Evolutionary conservation across 2,888 invertebrate genomes (phyloP), one percentile per base, ranked within the genome.

Genomic region (Thalpophila matura): DNA sequence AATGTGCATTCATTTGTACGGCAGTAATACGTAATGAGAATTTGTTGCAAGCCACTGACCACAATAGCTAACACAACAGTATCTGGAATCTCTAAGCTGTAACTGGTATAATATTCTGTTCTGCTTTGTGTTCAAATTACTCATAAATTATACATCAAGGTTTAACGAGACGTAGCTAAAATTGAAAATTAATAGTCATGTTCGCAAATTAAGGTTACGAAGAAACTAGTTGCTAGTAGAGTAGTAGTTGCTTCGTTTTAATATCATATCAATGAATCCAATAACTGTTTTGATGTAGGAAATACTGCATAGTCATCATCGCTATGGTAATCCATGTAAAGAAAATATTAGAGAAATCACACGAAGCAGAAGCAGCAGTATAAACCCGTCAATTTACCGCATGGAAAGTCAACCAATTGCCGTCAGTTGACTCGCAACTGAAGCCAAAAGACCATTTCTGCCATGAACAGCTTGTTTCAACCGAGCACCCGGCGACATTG

Each of bases 1-100:
- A 67, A 64, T 62, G 54, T 75, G 63, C 56, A 71, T 70, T 66
- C 40, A 79, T 71, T 71, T 58, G 60, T 61, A 45, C 31, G 55
- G 29, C 56, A 55, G 29, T 37, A 62, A 67, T 47, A 49, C 45
- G 47, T 49, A 62, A 69, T 64, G 58, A 60, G 53, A 77, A 63
- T 68, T 59, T 16, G 56, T 65, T 46, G 46, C 59, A 26, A 50
- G 35, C 49, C 53, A 62, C 47, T 62, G 71, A 71, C 55, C 63
- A 71, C 56, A 53, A 61, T 40, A 47, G 50, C 22, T 29, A 38
- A 47, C 45, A 61, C n/a, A 38, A 43, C 42, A 14, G 46, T 55
- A 33, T 56, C 61, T 46, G 9, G 35, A 35, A 57, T 57, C 14
- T 64, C 22, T 38, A 29, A 42, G 37, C 27, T 45, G 18, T 42